Base-by-base conservation (phyloP, 2,797 vertebrate species). In the Chiropotes sagulatus region DNA sequence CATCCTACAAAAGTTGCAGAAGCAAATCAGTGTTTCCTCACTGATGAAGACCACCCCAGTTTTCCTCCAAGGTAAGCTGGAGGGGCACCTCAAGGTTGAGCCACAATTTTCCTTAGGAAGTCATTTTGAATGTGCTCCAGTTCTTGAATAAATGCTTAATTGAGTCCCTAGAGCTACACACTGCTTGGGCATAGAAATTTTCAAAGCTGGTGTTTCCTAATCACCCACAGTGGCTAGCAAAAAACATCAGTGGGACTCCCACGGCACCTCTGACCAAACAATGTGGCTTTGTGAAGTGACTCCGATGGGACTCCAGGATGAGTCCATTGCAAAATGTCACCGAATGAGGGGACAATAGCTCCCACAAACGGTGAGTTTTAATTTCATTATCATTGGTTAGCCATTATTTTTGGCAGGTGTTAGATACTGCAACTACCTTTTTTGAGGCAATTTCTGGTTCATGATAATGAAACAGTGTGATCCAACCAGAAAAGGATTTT, bases 141-240 rank as follows among this genome's bases (percentile, higher is more conserved):
- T 57, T 46, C 93, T 96, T 97, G 83, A 97, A 89, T 81, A 96
- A 94, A 95, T 96, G 91, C 93, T 96, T 93, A 79, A 89, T 86
- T 94, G 94, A 92, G 75, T 94, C 91, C 82, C 94, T 61, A 41
- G 87, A 92, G 94, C 39, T 58, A 80, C 72, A 52, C 78, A 95
- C 76, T 90, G 81, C 76, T 96, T 95, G 17, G 88, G 75, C 96
- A 96, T 54, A 72, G 94, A 93, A 64, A 39, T 41, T 86, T 64
- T 96, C 91, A 91, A 95, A 82, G 86, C 30, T 90, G 41, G 80
- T 94, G 84, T 94, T 97, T 90, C 87, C 80, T 67, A 41, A 67
- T 96, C 84, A 84, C 57, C 89, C 89, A 39, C 73, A 67, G 93
- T 67, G 82, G 89, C 93, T 92, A n/a, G 28, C 5, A 1, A 83